A percentile compares a stretch with the other conserved stretches of the same genome.
Conservation (phyloP, 2,888 invertebrate genomes). For the Ligdia adustata region DNA sequence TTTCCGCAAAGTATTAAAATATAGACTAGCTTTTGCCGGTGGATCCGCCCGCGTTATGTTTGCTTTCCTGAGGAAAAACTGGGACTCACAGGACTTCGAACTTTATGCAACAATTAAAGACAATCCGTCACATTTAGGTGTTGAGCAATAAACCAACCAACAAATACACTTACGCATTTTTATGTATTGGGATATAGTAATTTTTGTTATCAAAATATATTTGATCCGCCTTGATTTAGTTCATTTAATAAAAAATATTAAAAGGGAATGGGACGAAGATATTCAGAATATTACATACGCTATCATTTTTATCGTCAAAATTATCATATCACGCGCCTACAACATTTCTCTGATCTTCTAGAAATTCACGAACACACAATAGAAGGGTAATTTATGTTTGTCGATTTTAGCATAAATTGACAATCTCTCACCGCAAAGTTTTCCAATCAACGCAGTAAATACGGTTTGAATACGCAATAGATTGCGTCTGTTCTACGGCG, state of each 20-base stretch:
- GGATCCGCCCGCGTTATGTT: too few relatives aligned
- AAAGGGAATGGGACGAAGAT: neutral
- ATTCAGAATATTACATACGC: neutral
- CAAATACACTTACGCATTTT: too few relatives aligned
- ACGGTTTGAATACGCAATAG: neutral
- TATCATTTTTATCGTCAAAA: neutral
- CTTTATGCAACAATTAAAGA: too few relatives aligned
- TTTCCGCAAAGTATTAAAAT: neutral
- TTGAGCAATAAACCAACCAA: too few relatives aligned
- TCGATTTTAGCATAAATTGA: constrained; percentile 4
- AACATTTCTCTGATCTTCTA: neutral
- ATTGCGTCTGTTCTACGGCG: neutral
- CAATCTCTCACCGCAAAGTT: constrained; percentile 10
- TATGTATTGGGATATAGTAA: too few relatives aligned
- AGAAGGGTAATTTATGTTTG: neutral
- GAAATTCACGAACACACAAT: neutral
- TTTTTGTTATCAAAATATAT: too few relatives aligned
- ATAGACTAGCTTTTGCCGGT: too few relatives aligned
- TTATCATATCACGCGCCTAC: neutral
- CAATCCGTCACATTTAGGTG: too few relatives aligned
- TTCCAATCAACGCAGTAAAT: constrained; percentile 8
- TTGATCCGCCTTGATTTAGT: too few relatives aligned
- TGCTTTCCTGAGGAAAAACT: too few relatives aligned
- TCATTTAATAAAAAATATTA: neutral
- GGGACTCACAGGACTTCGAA: too few relatives aligned